Base-by-base conservation (phyloP, 2,113 vertebrate genomes). In the Lepisosteus oculatus region DNA sequence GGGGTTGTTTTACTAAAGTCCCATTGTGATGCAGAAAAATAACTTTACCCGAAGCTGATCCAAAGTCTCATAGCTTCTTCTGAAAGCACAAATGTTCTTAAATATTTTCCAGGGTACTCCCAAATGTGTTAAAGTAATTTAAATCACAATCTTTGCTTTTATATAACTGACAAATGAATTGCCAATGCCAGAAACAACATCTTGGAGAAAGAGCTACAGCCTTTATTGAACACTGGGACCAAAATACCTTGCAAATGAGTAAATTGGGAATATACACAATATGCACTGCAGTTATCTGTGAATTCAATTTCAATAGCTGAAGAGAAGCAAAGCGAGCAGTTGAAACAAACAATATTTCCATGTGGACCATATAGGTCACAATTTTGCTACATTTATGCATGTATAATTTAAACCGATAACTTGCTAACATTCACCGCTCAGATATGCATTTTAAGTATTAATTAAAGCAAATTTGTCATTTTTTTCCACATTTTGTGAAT, bases 191-290 rank as follows among this genome's bases (percentile, higher is more conserved):
- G 66, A 6, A 51, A 5, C 47, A 51, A 51, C 47, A 6, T 9
- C 47, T 6, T 51, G 47, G 47, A 51, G 47, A 13, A 8, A 45
- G 17, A 67, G 47, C 44, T 64, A 57, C 7, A 67, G 63, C 64
- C 65, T 73, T 67, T 76, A 71, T 79, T 75, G 42, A 70, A 67
- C 62, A 79, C 43, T 45, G 59, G 51, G 61, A 67, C 14, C 13
- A 67, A 61, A 69, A 7, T 73, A 43, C 66, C 73, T 73, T 43
- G 57, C 15, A 45, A 79, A 54, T 63, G 44, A 55, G 63, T 70
- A 55, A 17, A 13, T 43, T 61, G 59, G 62, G 3, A 68, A 54
- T n/a, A 70, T 41, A 61, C n/a, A 55, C 12, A 54, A 63, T 62
- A 59, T 62, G 74, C 74, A 71, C 17, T 71, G 68, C 56, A 66